Evolutionary conservation across 2,113 vertebrate genomes (phyloP), one percentile per base, ranked within the genome.

Genomic region (Labrus mixtus): DNA sequence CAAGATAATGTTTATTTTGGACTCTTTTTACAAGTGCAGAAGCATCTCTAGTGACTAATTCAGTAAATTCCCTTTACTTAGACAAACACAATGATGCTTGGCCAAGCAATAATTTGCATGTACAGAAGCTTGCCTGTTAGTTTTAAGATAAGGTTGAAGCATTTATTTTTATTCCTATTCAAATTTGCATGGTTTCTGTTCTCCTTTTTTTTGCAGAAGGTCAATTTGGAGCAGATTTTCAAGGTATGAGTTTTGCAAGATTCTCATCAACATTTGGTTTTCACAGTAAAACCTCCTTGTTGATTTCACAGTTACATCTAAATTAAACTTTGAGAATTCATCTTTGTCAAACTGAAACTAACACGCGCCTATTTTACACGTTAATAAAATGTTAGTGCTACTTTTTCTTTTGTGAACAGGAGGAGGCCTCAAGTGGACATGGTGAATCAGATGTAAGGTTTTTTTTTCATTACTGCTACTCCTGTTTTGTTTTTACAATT

Each of bases 161-260:
- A 33, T 63, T 33, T 83, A 73, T 65, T 62, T 65, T 43, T 78
- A 59, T 36, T 1, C 29, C 20, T 16, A 8, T 19, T 29, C 58
- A 39, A 5, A 67, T 73, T 68, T 69, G 20, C 43, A 79, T 82
- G 57, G 61, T 87, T 80, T 88, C 76, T 78, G 55, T 88, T 90
- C 83, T 37, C 58, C 13, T 72, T 78, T 82, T 63, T 5, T 53
- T 1, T 0, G 29, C 60, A 77, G 53, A 57, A 16, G 60, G 5
- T 73, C 70, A 36, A 41, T 64, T 36, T 85, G 50, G 65, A 68
- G 51, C 20, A 68, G 61, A 77, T 69, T 66, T 79, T 87, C 78
- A 0, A 79, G 68, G 68, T 77, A 54, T 41, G 23, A 22, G 10
- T 19, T 11, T 56, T 3, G 55, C 5, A 59, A 8, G 4, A 19